Percentiles rank a stretch among this genome's conserved stretches.
phyloP scores from a whole-genome alignment of 2,797 vertebrate genomes.

The Aphelocoma californica region DNA sequence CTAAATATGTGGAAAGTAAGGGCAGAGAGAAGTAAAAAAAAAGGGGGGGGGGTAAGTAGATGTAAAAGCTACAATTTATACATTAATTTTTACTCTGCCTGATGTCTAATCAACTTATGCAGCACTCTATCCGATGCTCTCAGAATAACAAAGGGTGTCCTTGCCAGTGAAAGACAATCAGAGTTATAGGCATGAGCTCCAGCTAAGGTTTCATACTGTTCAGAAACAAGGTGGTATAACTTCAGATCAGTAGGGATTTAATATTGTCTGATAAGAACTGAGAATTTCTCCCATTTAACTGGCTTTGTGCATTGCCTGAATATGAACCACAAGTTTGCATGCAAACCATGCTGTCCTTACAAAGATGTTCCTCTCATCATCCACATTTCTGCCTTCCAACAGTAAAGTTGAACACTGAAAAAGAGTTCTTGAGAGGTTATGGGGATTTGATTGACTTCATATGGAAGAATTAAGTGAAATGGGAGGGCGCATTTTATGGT shows the following conservation, averaged over 20 bases:
- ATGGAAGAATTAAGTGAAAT: not conserved
- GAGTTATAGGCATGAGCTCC: not conserved
- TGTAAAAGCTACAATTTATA: not conserved
- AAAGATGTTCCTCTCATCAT: not conserved
- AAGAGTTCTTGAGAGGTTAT: not conserved
- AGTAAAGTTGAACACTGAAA: not conserved
- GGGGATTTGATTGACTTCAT: not conserved
- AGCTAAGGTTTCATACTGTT: not conserved
- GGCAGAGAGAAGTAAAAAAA: not conserved
- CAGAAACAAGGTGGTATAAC: not conserved
- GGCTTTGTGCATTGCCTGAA: not conserved
- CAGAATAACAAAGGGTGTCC: not conserved
- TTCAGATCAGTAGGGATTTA: not conserved
- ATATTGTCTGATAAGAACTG: not conserved
- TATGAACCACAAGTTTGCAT: not conserved
- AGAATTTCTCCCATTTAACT: not conserved
- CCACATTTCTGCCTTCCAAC: not conserved
- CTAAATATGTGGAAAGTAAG: not conserved
- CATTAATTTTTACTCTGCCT: not conserved
- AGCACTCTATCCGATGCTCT: not conserved
- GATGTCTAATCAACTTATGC: not conserved
- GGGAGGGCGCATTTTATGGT: fast-evolving
- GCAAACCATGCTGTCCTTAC: not conserved
- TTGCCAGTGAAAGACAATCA: not conserved
- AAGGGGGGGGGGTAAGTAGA: fast-evolving